Percentiles rank a stretch among this genome's conserved stretches.
Conservation (phyloP, 2,113 vertebrate species). For the Malurus elegans region DNA sequence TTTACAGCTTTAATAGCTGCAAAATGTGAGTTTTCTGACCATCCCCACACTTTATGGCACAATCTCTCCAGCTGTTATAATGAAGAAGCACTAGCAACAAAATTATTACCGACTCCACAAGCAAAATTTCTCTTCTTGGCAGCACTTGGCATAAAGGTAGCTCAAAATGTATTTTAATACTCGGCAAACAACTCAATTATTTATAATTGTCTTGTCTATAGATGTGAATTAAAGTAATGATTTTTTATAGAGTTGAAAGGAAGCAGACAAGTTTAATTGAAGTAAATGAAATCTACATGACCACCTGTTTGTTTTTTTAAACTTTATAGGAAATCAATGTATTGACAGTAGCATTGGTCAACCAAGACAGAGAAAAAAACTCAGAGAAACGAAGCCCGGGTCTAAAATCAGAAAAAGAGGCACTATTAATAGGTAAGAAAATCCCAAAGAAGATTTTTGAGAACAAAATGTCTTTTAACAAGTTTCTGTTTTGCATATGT, state of each 20-base stretch:
- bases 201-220: conserved; percentile 43
- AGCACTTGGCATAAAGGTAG: not conserved
- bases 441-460: not conserved
- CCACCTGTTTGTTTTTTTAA: conserved; percentile 32
- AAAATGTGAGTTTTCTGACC: conserved; percentile 28
- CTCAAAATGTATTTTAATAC: conserved; percentile 11
- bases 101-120: not conserved
- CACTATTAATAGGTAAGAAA: conserved; percentile 85
- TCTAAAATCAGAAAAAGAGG: conserved; percentile 87
- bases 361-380: conserved; percentile 81
- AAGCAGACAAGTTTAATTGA: not conserved
- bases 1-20: conserved; percentile 1
- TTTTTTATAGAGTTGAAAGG: conserved; percentile 28
- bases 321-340: conserved; percentile 82
- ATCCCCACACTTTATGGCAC: not conserved
- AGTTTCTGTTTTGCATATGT: not conserved
- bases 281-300: conserved; percentile 43
- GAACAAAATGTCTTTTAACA: not conserved
- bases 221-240: conserved; percentile 43
- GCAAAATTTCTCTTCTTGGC: not conserved
- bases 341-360: conserved; percentile 77
- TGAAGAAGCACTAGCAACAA: conserved; percentile 1
- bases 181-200: conserved; percentile 42
- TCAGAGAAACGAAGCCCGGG: conserved; percentile 75
- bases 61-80: not conserved